Base-by-base conservation (phyloP, 2,797 vertebrate genomes). In the Tarsius wallacei region DNA sequence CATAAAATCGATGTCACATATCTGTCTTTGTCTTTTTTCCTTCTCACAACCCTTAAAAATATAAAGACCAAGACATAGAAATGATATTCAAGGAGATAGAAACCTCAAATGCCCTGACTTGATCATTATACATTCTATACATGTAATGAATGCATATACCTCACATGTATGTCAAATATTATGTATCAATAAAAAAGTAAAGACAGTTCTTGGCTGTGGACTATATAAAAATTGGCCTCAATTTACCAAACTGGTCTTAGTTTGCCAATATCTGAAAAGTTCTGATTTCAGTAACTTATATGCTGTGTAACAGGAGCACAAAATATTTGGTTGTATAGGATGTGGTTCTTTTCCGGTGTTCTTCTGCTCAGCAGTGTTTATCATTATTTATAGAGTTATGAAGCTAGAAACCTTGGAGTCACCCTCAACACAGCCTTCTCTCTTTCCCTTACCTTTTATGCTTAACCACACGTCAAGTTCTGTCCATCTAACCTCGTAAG, bases 211-310 rank as follows among this genome's bases (percentile, higher is more conserved):
- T 42, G 28, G 33, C 85, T 55, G 24, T 64, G 31, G 31, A 15
- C 51, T 26, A 33, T 31, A 36, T 7, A 66, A 42, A 87, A 78
- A n/a, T 15, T 77, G 77, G 61, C 17, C 8, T 70, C 47, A 21
- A 36, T 57, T 31, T 83, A 83, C 57, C 4, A 19, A 14, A 7
- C 71, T 24, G 36, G 57, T 24, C 63, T 83, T 87, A 71, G n/a
- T 78, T 71, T 71, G 70, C 28, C 49, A 91, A 42, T 4, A 21
- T 87, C 77, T 78, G 70, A 49, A 83, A 63, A 71, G 55, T 4
- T 21, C 57, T 66, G 36, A 80, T 88, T 84, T 92, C 24, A 84
- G 83, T 78, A 78, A 42, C 57, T 88, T 59, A 73, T n/a, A 49
- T 19, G 81, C 4, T 21, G 0, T 19, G 2, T 21, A 42, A 19